phyloP scores from a whole-genome alignment of 1,140 invertebrate genomes.

The Psix sp. region DNA sequence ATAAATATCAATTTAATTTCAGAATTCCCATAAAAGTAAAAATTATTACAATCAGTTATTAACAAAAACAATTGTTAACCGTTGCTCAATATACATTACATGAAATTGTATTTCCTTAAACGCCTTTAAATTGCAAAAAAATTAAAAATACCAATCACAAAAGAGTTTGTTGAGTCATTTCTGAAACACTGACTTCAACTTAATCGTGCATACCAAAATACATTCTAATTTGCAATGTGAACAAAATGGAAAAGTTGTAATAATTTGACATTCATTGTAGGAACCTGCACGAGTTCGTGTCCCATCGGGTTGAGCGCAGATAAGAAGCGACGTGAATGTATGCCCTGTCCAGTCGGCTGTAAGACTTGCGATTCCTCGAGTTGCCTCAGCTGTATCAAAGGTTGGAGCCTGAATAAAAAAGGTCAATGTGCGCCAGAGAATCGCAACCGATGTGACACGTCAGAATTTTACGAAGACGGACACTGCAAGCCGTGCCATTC shows the following conservation, averaged over 20 bases:
- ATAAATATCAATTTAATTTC: too few species aligned
- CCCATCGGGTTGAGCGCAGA: conserved; percentile 85
- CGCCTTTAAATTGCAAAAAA: too few species aligned
- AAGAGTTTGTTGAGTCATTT: too few species aligned
- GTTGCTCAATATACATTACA: too few species aligned
- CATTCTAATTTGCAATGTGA: too few species aligned
- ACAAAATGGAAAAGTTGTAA: background rate
- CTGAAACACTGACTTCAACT: too few species aligned
- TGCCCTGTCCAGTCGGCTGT: conserved; percentile 85
- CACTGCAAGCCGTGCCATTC: conserved; percentile 83
- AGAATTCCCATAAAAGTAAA: too few species aligned
- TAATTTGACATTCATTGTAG: conserved; percentile 42
- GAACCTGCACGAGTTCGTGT: conserved; percentile 78
- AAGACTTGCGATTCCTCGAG: conserved; percentile 81
- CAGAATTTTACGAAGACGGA: conserved; percentile 83
- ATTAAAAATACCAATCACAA: too few species aligned
- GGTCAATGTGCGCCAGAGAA: conserved; percentile 82
- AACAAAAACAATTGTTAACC: too few species aligned
- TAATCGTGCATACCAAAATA: too few species aligned
- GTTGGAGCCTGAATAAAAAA: conserved; percentile 85
- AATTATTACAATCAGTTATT: too few species aligned
- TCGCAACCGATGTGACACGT: conserved; percentile 81
- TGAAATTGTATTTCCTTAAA: too few species aligned
- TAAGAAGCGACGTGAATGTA: conserved; percentile 85
- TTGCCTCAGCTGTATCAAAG: conserved; percentile 83